Evolutionary conservation across 2,888 invertebrate species (phyloP), one percentile per base, ranked within the genome.

Genomic region (Baccha elongata): DNA sequence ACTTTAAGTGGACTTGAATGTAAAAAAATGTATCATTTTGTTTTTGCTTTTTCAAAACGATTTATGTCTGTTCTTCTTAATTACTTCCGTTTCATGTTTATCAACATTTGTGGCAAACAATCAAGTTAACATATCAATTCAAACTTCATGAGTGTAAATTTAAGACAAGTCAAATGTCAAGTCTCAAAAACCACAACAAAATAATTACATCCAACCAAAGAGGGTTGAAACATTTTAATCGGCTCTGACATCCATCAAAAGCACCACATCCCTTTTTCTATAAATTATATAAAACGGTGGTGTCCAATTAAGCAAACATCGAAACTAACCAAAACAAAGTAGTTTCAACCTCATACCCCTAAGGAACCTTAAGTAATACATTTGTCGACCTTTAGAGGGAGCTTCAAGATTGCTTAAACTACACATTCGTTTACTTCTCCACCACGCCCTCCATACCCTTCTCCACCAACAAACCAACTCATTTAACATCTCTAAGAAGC

Each of bases 241-340:
- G 79, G 23, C 68, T 53, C 23, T 23, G 67, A 68, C 78, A 78
- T 83, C 72, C 60, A 78, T 78, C 72, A 78, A 58, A 72, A 26
- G 35, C 62, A 42, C 53, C 60, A 32, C 67, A 48, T 42, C 72
- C 65, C 44, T 13, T 52, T 32, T 48, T 48, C 44, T 72, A 73
- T 78, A 72, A 83, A 68, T 83, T 83, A 73, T 58, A 62, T 19
- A 68, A 72, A 72, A 50, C 62, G 78, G 68, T 72, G 83, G 72
- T 73, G 83, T 79, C 74, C 79, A 84, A 84, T 84, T 79, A 84
- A 84, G 79, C 79, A 79, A 69, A 84, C 84, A 84, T 69, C 69
- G 65, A 74, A 79, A 69, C 68, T 69, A 65, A 60, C 69, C 68
- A 64, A 44, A 65, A 74, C 84, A 73, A 60, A 79, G 73, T 79